Percentiles rank a stretch among this genome's conserved stretches.
phyloP scores from a whole-genome alignment of 2,797 vertebrate genomes.

The Falco rusticolus region DNA sequence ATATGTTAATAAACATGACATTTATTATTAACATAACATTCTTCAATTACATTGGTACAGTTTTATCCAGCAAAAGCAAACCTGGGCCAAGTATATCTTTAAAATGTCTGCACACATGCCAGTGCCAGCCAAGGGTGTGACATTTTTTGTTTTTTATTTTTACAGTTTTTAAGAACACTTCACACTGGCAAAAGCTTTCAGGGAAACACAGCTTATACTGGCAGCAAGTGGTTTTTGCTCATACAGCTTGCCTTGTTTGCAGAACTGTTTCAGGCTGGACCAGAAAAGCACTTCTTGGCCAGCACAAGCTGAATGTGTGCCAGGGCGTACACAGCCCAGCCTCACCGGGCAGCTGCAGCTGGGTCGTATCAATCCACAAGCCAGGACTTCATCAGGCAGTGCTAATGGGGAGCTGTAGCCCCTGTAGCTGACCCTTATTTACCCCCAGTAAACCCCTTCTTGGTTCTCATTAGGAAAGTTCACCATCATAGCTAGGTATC shows the following conservation, averaged over 20 bases:
- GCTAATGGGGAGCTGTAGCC: not conserved
- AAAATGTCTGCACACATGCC: constrained; percentile 2
- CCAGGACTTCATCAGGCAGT: not conserved
- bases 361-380: not conserved
- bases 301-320: not conserved
- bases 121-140: constrained; percentile 55
- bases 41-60: constrained; percentile 49
- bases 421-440: not conserved
- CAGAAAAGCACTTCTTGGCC: constrained; percentile 13
- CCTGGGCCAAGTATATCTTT: constrained; percentile 35
- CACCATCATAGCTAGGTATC: not conserved
- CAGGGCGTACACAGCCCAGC: not conserved
- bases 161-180: constrained; percentile 63
- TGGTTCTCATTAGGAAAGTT: not conserved
- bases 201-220: constrained; percentile 57
- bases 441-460: not conserved
- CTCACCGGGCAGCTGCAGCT: not conserved
- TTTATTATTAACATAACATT: constrained; percentile 61
- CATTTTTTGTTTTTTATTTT: constrained; percentile 28
- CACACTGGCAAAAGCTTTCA: constrained; percentile 41
- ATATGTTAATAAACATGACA: constrained; percentile 56
- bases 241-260: constrained; percentile 47
- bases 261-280: constrained; percentile 7
- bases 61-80: constrained; percentile 60
- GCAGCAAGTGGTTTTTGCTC: constrained; percentile 43